These are phyloP conservation scores for Zhengitettix transpicula DNA, from an alignment of 2,888 invertebrate genomes.

Conservation along the genomic window DNA sequence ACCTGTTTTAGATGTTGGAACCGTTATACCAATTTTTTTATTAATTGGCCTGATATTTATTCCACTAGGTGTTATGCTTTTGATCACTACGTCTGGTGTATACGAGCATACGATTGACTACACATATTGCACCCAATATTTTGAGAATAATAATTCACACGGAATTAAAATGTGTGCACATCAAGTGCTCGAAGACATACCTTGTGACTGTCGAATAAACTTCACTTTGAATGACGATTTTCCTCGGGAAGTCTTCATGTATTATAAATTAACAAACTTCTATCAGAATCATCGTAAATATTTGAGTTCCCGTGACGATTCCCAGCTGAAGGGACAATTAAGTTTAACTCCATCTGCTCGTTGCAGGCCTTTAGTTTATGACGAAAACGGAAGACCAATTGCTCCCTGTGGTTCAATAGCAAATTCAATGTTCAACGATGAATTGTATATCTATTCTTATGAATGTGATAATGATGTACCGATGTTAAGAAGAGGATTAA, in stretches of 20 bases:
- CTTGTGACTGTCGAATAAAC: conserved; percentile 46
- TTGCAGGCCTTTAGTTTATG: conserved; percentile 64
- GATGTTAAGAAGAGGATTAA: too few relatives aligned
- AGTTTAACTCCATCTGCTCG: conserved; percentile 49
- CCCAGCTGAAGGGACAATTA: conserved; percentile 74
- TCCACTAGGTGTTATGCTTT: too few relatives aligned
- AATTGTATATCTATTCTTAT: conserved; percentile 11
- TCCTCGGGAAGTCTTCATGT: conserved; percentile 80
- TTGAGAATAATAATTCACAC: conserved; percentile 23
- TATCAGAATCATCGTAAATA: conserved; percentile 98
- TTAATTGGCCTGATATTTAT: too few relatives aligned
- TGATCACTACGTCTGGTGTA: not conserved
- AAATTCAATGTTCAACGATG: conserved; percentile 93
- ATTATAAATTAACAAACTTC: conserved; percentile 92
- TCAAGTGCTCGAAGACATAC: conserved; percentile 36
- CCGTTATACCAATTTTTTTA: too few relatives aligned
- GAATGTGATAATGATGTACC: too few relatives aligned
- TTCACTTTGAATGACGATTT: conserved; percentile 55
- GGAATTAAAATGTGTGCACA: conserved; percentile 35
- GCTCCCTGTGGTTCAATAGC: conserved; percentile 99
- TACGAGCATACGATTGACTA: not conserved
- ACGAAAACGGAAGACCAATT: conserved; percentile 33
- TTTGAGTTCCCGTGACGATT: conserved; percentile 88
- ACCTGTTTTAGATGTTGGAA: too few relatives aligned
- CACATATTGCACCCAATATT: not conserved